These are phyloP conservation scores for Mionectes olivaceus DNA, from an alignment of 2,797 vertebrate genomes.

Conservation along the genomic window DNA sequence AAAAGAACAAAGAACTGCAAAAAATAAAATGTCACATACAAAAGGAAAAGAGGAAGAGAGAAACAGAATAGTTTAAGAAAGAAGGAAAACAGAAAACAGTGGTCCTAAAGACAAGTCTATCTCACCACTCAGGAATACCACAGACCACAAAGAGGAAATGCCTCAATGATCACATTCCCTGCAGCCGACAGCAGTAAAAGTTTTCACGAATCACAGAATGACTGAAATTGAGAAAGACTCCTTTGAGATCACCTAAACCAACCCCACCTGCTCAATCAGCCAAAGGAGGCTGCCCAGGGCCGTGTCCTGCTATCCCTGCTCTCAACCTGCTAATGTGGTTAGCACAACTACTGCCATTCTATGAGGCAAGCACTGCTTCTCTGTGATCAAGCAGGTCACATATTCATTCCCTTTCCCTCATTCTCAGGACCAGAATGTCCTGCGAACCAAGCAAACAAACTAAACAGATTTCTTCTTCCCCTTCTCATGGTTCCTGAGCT, in stretches of 20 bases:
- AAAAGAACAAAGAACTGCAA: not conserved
- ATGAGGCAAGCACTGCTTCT: not conserved
- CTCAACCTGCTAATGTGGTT: not conserved
- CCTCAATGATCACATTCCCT: not conserved
- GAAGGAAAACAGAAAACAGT: not conserved
- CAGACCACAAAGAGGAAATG: not conserved
- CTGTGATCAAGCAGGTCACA: not conserved
- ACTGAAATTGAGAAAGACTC: not conserved
- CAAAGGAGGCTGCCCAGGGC: not conserved
- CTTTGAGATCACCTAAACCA: not conserved
- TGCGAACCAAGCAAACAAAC: not conserved
- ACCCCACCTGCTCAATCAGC: not conserved
- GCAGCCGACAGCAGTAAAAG: not conserved
- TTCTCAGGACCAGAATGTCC: not conserved
- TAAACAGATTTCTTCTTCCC: not conserved
- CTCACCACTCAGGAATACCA: not conserved
- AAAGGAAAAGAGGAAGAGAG: not conserved
- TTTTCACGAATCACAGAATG: not conserved
- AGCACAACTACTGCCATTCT: not conserved
- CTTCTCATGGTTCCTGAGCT: accelerated
- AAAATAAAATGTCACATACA: not conserved
- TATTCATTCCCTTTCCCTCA: not conserved
- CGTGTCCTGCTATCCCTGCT: accelerated
- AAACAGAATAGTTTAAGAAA: not conserved
- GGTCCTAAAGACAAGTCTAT: not conserved